Evolutionary conservation across 37 sponge, comb jelly and placozoan species (phyloP).

Genomic region (Eunapius fragilis): DNA sequence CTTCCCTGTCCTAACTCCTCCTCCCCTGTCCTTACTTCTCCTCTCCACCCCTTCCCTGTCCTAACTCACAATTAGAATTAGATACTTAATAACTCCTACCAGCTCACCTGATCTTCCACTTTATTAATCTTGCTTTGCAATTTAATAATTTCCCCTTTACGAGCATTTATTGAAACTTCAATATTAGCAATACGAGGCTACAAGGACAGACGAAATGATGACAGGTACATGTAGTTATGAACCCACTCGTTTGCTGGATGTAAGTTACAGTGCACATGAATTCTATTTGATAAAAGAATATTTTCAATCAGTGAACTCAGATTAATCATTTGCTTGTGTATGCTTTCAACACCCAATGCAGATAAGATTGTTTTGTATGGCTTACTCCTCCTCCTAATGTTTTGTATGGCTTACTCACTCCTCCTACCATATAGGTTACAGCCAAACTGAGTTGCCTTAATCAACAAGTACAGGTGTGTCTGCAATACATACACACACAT

Average conservation of each 20-base stretch:
- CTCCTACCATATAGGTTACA: too few relatives aligned
- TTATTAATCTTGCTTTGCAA: slow-evolving; percentile 75
- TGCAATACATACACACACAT: too few relatives aligned
- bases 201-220: neutral
- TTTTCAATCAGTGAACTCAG: neutral
- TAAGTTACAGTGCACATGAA: neutral
- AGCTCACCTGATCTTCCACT: slow-evolving; percentile 83
- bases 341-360: too few relatives aligned
- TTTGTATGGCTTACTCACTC: too few relatives aligned
- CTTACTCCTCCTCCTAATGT: too few relatives aligned
- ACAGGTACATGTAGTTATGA: neutral
- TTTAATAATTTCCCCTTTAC: slow-evolving; percentile 50
- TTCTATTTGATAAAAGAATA: neutral
- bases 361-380: too few relatives aligned
- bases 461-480: too few relatives aligned
- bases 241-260: neutral
- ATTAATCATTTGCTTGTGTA: too few relatives aligned
- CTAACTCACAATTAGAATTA: too few relatives aligned
- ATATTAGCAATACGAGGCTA: slow-evolving; percentile 53
- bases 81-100: too few relatives aligned
- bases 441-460: too few relatives aligned
- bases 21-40: neutral
- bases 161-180: slow-evolving; percentile 43
- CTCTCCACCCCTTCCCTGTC: neutral
- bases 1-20: too few relatives aligned